Base-by-base conservation (phyloP, 2,888 invertebrate species). In the Maniola hyperantus region DNA sequence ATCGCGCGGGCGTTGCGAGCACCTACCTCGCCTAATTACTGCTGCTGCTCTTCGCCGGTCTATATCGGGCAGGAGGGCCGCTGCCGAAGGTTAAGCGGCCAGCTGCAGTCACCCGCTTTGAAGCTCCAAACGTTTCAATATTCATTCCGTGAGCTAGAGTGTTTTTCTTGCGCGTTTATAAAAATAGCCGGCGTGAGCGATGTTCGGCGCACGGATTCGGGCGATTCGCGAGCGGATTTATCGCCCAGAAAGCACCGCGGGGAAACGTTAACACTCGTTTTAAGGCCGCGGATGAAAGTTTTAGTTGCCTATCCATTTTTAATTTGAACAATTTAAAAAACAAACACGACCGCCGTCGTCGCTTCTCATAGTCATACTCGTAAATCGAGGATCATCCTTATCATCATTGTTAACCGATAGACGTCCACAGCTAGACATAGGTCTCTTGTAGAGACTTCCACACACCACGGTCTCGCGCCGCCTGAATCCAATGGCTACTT, bases 211-310 rank as follows among this genome's bases (percentile, higher is more conserved):
- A 81, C 82, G 83, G 83, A 85, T 83, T 83, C 81, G 81, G 81
- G 80, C 83, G 84, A 87, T 89, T 87, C 85, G 89, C 87, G 83
- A 85, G 84, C 86, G 82, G 85, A 90, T 90, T 89, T 90, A 89
- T 89, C 80, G 84, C 75, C 79, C 79, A 75, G 77, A 81, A 84
- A 85, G 83, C 83, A 87, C 81, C 83, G 77, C 79, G 78, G 78
- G 79, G 79, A 78, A 80, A 78, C 84, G 83, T 84, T 87, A 88
- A 86, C 87, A 81, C 81, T 76, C 78, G 85, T 84, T 89, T 89
- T 90, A 88, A 87, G 82, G 81, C 83, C 80, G 80, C 84, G 73
- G 83, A 82, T 87, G 90, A 90, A 88, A 90, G 88, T 86, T 90
- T 90, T 87, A 89, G 76, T 69, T 79, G 74, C 83, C 78, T 85